Evolutionary conservation across 2,797 vertebrate species (phyloP), one percentile per base, ranked within the genome.

Genomic region (Eulemur mongoz): DNA sequence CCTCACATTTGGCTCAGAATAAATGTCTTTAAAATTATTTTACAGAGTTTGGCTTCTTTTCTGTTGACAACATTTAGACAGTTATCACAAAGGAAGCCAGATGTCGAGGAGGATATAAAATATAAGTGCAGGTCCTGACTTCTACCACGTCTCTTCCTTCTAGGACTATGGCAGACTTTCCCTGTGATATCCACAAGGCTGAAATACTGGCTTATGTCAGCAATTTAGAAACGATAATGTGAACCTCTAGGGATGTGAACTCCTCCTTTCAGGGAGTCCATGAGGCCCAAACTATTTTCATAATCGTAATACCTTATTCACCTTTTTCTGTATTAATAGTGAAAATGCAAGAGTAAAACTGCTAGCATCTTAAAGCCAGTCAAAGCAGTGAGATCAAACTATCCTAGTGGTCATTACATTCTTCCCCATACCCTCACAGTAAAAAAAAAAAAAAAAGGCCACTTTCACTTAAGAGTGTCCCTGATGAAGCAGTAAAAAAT

Each of bases 401-500:
- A 17, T 9, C 2, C 7, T 4, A 5, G n/a, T 0, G 1, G 88
- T 1, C 18, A 1, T 11, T 0, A 18, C 5, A 12, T 2, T 25
- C 84, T 14, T 72, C 70, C 15, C 54, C 57, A 12, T 0, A 11
- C 4, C 4, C 12, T 5, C 4, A 10, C 0, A 4, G 57, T 30
- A 57, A 75, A 12, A 20, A 69, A 65, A 35, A 75, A 75, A 78
- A 25, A 38, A 10, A 78, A 22, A 38, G 7, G 4, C 23, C 23
- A 38, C n/a, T 25, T 38, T 54, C n/a, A 38, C 50, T 79, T 79
- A 23, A 13, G 22, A 38, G 22, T 27, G 25, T 20, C 35, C 38
- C 57, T 57, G 10, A 22, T 1, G 12, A 9, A 70, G 45, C 7
- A 4, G 13, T 12, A 40, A 61, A 79, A 84, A n/a, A 30, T 7